Base-by-base conservation (phyloP, 2,888 invertebrate species). In the Sinopyrophorus schimmeli region DNA sequence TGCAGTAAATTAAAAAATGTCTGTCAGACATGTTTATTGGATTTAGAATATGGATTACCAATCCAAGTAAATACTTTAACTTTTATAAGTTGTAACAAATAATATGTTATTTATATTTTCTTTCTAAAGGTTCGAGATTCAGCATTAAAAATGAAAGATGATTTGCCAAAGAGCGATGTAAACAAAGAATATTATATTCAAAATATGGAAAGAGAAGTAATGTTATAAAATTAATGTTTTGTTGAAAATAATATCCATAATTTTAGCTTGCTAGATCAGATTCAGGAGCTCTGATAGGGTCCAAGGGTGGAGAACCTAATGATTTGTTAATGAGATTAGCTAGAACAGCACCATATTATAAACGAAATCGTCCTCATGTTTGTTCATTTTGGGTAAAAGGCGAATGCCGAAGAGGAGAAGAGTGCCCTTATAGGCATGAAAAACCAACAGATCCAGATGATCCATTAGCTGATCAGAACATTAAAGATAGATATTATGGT, bases 301-400 rank as follows among this genome's bases (percentile, higher is more conserved):
- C 83, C 2, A 87, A 86, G 72, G 80, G 91, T 1, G 87, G 87
- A 66, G 87, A 86, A 63, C 80, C 89, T 54, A 80, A 88, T 59
- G 93, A 93, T 66, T 78, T 95, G 62, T 72, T 96, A 47, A 80
- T 91, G 75, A 87, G 94, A 60, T 76, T 96, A 60, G 95, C 95
- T 0, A 78, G 95, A 38, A 94, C 93, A 3, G 89, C 92, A 28
- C 96, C 96, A 0, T 97, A 96, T 72, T 96, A 97, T 72, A 94
- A 95, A 69, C 77, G 96, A 42, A 96, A 96, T 68, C 79, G 93
- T 60, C 94, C 96, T 0, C 96, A 96, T 74, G 93, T 96, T 37
- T 96, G 96, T 72, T 94, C 94, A 0, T 97, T 96, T 74, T 96
- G 94, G 92, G 95, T 96, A n/a, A 97, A 96, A 77, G 96, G 95